Evolutionary conservation across 2,888 invertebrate species (phyloP), one percentile per base, ranked within the genome.

Genomic region (Agrotis segetum): DNA sequence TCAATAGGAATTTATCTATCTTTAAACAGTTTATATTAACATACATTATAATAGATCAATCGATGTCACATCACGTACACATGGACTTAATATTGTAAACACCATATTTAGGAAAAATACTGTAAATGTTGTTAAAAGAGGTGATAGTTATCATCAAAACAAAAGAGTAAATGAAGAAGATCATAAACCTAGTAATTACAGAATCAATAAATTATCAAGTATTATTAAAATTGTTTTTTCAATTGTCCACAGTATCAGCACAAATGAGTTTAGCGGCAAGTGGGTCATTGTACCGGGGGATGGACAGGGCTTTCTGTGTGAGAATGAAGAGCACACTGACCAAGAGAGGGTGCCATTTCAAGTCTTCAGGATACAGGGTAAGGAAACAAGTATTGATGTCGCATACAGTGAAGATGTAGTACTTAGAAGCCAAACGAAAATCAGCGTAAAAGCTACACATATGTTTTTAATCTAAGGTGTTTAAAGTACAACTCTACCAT

Each of bases 271-370:
- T 98, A 84, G 97, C 97, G 63, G 97, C 98, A 17, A 97, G 97
- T 73, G 97, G 97, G 70, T 96, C 97, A 67, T 95, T 97, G 80
- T 99, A 97, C 95, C 98, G 98, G 91, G 99, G 99, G 52, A 97
- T 98, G 95, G 99, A 99, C 88, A 96, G 99, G 88, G 98, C 99
- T 56, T 99, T 99, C 95, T 99, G 99, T 94, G 97, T 99, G 62
- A 97, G 99, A 83, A 99, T 99, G 99, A 99, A 99, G 93, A 99
- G 99, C 68, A 99, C 99, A 0, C 96, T 99, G 77, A 99, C 99
- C 63, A 99, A 99, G 96, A 97, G 99, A 88, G 99, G 99, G 74
- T 99, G 99, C 92, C 99, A 99, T 94, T 99, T 99, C 95, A 99
- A 99, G 94, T 99, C 99, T 52, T 99, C 99, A 81, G 99, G 99